Base-by-base conservation (phyloP, 1,140 invertebrate species). In the Drosophila seguyi region DNA sequence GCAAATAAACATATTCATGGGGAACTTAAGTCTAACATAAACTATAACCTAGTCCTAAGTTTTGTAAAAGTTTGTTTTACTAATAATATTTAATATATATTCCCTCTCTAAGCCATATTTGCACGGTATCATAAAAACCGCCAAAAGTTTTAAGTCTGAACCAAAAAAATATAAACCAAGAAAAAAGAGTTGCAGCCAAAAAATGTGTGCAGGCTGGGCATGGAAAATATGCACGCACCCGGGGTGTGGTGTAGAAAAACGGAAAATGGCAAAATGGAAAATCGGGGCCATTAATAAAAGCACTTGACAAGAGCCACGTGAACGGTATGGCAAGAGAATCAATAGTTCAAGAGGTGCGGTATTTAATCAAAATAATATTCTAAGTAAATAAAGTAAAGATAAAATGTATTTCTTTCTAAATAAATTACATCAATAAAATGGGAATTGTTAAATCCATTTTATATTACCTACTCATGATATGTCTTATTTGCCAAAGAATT, bases 221-320 rank as follows among this genome's bases (percentile, higher is more conserved):
- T 22, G 27, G 31, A 72, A 60, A 53, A 41, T 63, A 20, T 60
- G 38, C 38, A 58, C 52, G 63, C 63, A 63, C 41, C 18, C 18
- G 31, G 41, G n/a, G 5, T 22, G 34, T 8, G 52, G 52, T 14
- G 25, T 6, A 4, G 31, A 11, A 56, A 39, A 29, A n/a, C 61
- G 48, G 47, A 81, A 63, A 62, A 41, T 56, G 59, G 68, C 57
- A 36, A 63, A 63, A 48, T 25, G 41, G 36, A 47, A 63, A 66
- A 45, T 25, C 44, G 42, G 44, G 41, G 39, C 68, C 78, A 86
- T 85, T 86, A 69, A 74, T 81, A 74, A 78, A 69, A 69, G 48
- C 78, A 79, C 74, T 66, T 59, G 72, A 67, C 62, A 57, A 36
- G 56, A 68, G 80, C 53, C 59, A 65, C 68, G 44, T 48, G 52